phyloP scores from a whole-genome alignment of 2,888 invertebrate genomes.

The Melieria omissa region DNA sequence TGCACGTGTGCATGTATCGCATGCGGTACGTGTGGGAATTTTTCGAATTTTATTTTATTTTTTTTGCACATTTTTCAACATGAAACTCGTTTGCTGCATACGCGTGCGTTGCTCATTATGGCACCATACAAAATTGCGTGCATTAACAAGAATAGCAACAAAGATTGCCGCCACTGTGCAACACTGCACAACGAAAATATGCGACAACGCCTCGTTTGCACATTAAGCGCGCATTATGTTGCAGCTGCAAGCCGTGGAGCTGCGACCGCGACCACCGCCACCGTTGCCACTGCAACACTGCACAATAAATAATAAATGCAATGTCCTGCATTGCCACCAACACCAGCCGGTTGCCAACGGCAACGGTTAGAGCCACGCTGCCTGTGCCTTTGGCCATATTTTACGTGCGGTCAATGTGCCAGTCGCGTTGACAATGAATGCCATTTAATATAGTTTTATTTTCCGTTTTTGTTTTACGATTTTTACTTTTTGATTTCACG shows the following conservation, averaged over 20 bases:
- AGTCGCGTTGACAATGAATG: background rate
- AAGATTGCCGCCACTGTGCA: too few relatives aligned
- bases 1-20: background rate
- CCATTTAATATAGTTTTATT: conserved; percentile 1
- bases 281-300: conserved; percentile 6
- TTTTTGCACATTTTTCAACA: too few relatives aligned
- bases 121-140: too few relatives aligned
- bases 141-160: too few relatives aligned
- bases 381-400: too few relatives aligned
- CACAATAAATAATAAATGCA: conserved; percentile 28
- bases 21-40: background rate
- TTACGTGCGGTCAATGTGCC: background rate
- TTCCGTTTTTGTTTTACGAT: conserved; percentile 15
- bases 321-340: conserved; percentile 14
- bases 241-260: background rate
- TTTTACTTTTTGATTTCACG: conserved; percentile 19
- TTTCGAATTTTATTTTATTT: too few relatives aligned
- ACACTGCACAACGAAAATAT: too few relatives aligned
- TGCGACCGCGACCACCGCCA: background rate
- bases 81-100: too few relatives aligned
- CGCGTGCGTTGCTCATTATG: too few relatives aligned
- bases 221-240: too few relatives aligned
- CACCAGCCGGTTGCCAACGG: background rate
- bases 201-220: too few relatives aligned
- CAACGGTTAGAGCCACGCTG: background rate